Evolutionary conservation across 1,140 invertebrate genomes (phyloP).

Genomic region (Drosophila chauvacae): DNA sequence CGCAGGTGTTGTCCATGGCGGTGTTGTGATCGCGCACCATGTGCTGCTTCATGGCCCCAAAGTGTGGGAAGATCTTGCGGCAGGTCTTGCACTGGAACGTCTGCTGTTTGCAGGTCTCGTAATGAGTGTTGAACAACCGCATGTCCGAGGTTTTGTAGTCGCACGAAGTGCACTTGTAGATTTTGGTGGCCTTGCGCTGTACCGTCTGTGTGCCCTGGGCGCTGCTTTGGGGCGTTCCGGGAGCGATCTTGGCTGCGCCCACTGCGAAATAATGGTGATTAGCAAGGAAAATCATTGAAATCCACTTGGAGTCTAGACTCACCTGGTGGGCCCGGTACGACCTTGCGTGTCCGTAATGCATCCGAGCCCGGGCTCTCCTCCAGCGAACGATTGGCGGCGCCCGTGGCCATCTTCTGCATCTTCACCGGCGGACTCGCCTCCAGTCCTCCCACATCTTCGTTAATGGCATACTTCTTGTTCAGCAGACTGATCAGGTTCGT

Average conservation of each 20-base stretch:
- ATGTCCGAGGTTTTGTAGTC: slow-evolving; percentile 84
- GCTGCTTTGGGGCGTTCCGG: slow-evolving; percentile 37
- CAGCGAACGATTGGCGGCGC: slow-evolving; percentile 53
- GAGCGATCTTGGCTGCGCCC: slow-evolving; percentile 62
- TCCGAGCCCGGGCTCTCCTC: slow-evolving; percentile 63
- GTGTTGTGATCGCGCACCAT: slow-evolving; percentile 81
- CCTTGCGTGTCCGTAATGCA: slow-evolving; percentile 58
- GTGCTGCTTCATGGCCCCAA: slow-evolving; percentile 81
- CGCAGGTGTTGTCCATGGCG: slow-evolving; percentile 79
- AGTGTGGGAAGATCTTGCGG: slow-evolving; percentile 81
- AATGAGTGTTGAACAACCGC: slow-evolving; percentile 82
- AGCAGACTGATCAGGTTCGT: slow-evolving; percentile 79
- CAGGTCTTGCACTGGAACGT: slow-evolving; percentile 84
- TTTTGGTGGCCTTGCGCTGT: slow-evolving; percentile 79
- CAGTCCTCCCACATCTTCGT: slow-evolving; percentile 68
- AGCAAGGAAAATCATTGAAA: not conserved
- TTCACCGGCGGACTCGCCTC: slow-evolving; percentile 66
- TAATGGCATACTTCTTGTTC: slow-evolving; percentile 83
- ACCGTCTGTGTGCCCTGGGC: slow-evolving; percentile 68
- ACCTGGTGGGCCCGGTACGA: slow-evolving; percentile 64
- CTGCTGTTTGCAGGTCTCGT: slow-evolving; percentile 83
- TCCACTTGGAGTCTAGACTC: not conserved
- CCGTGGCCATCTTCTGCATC: slow-evolving; percentile 75
- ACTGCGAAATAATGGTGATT: slow-evolving; percentile 10
- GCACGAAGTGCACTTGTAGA: slow-evolving; percentile 84